Evolutionary conservation across 2,113 vertebrate species (phyloP).

Genomic region (Tursiops truncatus): DNA sequence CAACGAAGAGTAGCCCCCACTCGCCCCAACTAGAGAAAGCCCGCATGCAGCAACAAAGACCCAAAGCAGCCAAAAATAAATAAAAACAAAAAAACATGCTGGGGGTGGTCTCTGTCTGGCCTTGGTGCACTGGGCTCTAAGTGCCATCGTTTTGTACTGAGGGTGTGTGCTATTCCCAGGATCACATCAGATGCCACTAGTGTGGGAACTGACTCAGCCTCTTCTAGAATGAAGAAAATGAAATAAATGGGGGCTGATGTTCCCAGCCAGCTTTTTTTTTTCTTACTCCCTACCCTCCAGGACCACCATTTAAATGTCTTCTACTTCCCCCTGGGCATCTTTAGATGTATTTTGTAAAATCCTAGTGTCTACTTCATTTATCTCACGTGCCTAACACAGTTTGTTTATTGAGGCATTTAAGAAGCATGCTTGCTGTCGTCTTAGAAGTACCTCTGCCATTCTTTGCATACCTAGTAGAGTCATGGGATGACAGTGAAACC

Average conservation of each 20-base stretch:
- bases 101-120: neutral
- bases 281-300: neutral
- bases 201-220: neutral
- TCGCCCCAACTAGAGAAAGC: no score
- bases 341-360: conserved; percentile 35
- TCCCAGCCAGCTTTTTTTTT: neutral
- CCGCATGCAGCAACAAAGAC: no score
- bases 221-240: neutral
- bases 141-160: neutral
- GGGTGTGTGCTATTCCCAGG: neutral
- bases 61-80: no score
- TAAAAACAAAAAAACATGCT: neutral
- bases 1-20: no score
- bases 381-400: neutral
- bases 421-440: neutral
- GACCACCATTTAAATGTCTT: neutral
- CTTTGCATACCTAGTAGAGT: neutral
- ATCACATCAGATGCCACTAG: neutral
- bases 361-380: neutral
- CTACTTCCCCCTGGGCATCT: neutral
- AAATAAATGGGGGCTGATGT: neutral
- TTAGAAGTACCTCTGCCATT: neutral
- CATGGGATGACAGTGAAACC: neutral
- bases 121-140: neutral
- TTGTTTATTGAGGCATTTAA: neutral